phyloP scores from a whole-genome alignment of 2,797 vertebrate species.

The Amniataba percoides region DNA sequence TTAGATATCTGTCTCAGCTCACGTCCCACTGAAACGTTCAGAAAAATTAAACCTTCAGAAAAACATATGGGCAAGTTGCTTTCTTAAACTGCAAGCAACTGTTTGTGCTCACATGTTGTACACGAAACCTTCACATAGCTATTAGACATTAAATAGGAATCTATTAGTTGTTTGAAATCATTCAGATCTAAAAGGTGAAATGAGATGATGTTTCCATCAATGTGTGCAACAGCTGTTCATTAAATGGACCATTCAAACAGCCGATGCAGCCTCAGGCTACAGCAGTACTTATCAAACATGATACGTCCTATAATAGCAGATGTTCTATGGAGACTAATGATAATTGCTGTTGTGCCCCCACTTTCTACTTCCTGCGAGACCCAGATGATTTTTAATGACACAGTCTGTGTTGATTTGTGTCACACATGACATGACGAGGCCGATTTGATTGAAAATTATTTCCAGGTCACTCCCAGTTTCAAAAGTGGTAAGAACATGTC shows the following conservation, averaged over 20 bases:
- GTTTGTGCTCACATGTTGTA: neutral
- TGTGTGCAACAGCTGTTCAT: neutral
- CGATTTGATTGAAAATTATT: constrained; percentile 64
- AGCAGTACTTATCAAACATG: neutral
- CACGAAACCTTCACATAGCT: too few species aligned
- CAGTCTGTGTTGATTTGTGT: constrained; percentile 36
- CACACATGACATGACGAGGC: constrained; percentile 30
- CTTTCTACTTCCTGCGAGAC: constrained; percentile 11
- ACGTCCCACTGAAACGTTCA: neutral
- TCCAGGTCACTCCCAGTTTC: constrained; percentile 65
- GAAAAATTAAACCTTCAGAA: neutral
- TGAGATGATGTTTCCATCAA: neutral
- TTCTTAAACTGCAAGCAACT: neutral
- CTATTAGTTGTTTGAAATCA: neutral
- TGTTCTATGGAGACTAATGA: constrained; percentile 3
- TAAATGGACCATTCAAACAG: neutral
- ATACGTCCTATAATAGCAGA: neutral
- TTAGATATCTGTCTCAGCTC: neutral
- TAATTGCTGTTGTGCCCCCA: neutral
- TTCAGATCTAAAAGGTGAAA: neutral
- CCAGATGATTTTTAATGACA: constrained; percentile 19
- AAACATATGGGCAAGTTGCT: neutral
- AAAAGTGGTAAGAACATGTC: constrained; percentile 59
- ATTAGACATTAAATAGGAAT: neutral
- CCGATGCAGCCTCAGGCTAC: neutral